Conservation (phyloP, 2,888 invertebrate species). For the Diloba caeruleocephala region DNA sequence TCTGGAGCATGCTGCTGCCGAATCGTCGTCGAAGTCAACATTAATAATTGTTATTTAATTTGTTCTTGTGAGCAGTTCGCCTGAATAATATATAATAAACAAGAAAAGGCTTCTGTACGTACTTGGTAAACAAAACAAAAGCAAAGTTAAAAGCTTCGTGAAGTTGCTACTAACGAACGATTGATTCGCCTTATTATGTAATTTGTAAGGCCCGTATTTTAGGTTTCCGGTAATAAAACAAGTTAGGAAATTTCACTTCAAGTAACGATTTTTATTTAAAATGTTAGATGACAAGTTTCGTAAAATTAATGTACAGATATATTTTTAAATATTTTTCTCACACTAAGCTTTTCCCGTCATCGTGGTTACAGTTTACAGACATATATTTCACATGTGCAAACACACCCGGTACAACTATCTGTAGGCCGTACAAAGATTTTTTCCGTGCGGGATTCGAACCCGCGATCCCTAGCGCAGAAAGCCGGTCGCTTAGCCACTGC, state of each 20-base stretch:
- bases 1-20: not conserved
- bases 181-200: conserved; percentile 55
- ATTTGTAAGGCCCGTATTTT: conserved; percentile 22
- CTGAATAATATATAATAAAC: conserved; percentile 66
- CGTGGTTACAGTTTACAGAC: too few species aligned
- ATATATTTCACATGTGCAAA: too few species aligned
- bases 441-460: too few species aligned
- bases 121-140: conserved; percentile 71
- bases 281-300: too few species aligned
- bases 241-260: not conserved
- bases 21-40: conserved; percentile 17
- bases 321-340: too few species aligned
- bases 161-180: conserved; percentile 58
- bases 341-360: too few species aligned
- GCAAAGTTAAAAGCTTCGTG: conserved; percentile 48
- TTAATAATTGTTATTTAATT: conserved; percentile 55
- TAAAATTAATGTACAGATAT: too few species aligned
- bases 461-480: too few species aligned
- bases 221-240: conserved; percentile 6
- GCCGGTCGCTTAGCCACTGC: too few species aligned
- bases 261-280: too few species aligned
- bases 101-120: conserved; percentile 61
- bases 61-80: conserved; percentile 53
- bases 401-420: too few species aligned
- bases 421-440: too few species aligned